Percentiles rank a stretch among this genome's conserved stretches.
These are phyloP conservation scores for Cephalopterus ornatus DNA, from an alignment of 2,113 vertebrate genomes.

Conservation along the genomic window DNA sequence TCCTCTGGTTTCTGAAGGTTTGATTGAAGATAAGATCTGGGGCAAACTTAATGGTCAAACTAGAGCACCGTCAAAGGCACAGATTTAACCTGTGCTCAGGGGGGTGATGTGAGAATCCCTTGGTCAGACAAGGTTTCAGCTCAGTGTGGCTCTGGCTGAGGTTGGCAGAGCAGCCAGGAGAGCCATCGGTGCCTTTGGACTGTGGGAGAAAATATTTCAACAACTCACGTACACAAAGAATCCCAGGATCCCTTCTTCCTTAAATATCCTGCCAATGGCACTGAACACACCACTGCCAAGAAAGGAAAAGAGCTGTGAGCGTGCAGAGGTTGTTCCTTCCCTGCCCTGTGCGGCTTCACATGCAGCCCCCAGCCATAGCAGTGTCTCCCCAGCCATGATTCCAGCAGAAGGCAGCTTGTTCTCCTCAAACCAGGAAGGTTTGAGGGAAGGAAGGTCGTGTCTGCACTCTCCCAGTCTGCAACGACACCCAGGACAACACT, in stretches of 20 bases:
- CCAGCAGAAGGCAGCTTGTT: neutral
- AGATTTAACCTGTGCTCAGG: neutral
- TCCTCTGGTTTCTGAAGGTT: neutral
- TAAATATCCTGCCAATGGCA: conserved; percentile 81
- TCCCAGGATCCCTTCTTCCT: conserved; percentile 86
- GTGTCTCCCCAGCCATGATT: neutral
- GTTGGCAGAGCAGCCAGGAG: neutral
- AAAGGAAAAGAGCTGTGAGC: neutral
- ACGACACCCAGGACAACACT: neutral
- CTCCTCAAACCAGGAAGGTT: neutral
- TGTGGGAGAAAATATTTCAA: neutral
- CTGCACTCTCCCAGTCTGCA: neutral
- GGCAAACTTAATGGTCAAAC: neutral
- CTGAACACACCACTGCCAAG: conserved; percentile 79
- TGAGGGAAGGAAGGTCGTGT: neutral
- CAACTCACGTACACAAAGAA: conserved; percentile 88
- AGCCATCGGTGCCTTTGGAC: neutral
- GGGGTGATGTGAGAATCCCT: neutral
- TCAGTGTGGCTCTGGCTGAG: neutral
- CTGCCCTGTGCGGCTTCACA: neutral
- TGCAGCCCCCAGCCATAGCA: neutral
- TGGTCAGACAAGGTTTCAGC: neutral
- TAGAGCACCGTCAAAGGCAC: neutral
- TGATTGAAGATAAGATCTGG: conserved; percentile 3
- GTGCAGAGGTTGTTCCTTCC: neutral